Evolutionary conservation across 2,888 invertebrate species (phyloP).

Genomic region (Melanostoma scalare): DNA sequence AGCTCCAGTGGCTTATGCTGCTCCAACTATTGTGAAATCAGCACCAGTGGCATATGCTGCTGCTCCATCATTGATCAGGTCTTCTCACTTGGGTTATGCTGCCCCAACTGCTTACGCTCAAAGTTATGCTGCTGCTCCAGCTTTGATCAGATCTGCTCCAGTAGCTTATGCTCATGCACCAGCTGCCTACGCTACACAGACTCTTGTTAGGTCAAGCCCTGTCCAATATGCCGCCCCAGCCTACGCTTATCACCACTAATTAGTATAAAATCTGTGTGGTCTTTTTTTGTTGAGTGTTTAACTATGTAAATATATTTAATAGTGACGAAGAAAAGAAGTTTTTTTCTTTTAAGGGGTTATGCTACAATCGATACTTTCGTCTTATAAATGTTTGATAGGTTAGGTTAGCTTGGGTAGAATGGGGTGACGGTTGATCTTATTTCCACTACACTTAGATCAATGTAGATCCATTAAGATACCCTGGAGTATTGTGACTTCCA

Average conservation of each 20-base stretch:
- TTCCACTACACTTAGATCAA: no score
- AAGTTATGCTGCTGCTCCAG: slow-evolving; percentile 55
- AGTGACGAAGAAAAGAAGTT: no score
- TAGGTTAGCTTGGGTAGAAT: no score
- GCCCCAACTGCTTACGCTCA: slow-evolving; percentile 24
- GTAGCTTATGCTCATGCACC: slow-evolving; percentile 55
- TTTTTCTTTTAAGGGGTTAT: no score
- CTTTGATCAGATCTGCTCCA: slow-evolving; percentile 51
- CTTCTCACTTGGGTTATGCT: slow-evolving; percentile 17
- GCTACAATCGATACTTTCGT: no score
- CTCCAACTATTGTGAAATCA: slow-evolving; percentile 7
- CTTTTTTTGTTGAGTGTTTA: no score
- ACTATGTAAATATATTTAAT: no score
- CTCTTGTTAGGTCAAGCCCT: slow-evolving; percentile 49
- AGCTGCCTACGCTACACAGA: slow-evolving; percentile 54
- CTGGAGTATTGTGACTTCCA: no score
- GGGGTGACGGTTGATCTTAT: no score
- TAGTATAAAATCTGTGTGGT: no score
- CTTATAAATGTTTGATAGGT: no score
- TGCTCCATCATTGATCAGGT: slow-evolving; percentile 19
- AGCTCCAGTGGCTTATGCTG: slow-evolving; percentile 46
- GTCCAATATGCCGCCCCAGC: slow-evolving; percentile 42
- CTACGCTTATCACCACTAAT: slow-evolving; percentile 18
- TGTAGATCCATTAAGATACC: no score
- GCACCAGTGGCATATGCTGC: slow-evolving; percentile 21